Conservation (phyloP, 2,797 vertebrate genomes). For the Emys orbicularis region DNA sequence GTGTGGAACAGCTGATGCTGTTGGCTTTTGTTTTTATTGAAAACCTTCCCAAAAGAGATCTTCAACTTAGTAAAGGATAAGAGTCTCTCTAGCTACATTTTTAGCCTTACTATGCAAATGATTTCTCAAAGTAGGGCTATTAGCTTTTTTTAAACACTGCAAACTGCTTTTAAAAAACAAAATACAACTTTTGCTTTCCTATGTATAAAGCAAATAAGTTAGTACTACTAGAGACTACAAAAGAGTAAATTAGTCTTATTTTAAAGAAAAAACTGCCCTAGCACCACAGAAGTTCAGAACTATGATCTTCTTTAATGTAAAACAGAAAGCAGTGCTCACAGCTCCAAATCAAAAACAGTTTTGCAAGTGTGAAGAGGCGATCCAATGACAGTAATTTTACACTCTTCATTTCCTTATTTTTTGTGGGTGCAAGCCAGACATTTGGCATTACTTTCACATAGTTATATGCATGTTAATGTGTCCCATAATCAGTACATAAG, state of each 20-base stretch:
- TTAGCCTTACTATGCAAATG: neutral
- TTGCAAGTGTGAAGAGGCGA: neutral
- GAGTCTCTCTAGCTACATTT: neutral
- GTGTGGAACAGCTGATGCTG: slow-evolving; percentile 51
- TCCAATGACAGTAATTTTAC: neutral
- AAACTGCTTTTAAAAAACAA: neutral
- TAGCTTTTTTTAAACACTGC: neutral
- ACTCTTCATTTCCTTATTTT: neutral
- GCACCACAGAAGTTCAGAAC: neutral
- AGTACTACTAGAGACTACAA: neutral
- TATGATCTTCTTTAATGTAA: neutral
- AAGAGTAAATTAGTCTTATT: slow-evolving; percentile 22
- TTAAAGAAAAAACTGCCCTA: neutral
- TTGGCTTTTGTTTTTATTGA: slow-evolving; percentile 51
- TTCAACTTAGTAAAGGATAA: neutral
- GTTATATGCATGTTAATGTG: neutral
- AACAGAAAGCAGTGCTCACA: neutral
- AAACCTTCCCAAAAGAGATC: slow-evolving; percentile 29
- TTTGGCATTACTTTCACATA: neutral
- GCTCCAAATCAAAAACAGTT: neutral
- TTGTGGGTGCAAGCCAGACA: slow-evolving; percentile 2
- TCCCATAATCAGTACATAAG: neutral
- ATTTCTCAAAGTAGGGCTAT: slow-evolving; percentile 17
- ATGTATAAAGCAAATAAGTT: slow-evolving; percentile 5
- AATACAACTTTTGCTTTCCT: neutral